Evolutionary conservation across 1,140 invertebrate genomes (phyloP), one percentile per base, ranked within the genome.

Genomic region (Lepidurus couesii): DNA sequence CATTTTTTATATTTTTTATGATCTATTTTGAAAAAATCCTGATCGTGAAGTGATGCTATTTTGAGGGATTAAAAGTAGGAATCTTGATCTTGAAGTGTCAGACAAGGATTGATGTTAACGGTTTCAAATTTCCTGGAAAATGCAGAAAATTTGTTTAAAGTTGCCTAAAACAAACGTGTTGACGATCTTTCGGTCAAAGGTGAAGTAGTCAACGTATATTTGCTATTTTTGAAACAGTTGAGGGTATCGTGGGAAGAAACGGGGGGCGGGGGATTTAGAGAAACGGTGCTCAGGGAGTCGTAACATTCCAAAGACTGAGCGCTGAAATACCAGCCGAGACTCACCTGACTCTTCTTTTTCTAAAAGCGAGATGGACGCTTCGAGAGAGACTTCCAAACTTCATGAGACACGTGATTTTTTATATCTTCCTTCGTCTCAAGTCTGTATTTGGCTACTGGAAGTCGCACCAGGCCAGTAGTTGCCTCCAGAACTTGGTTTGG

Each of bases 281-380:
- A 34, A 34, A 34, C 34, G 34, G 3, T 34, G 34, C 34, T 34
- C 34, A 65, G 53, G 13, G 7, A 65, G 53, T 65, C 53, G 53
- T 65, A 65, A 65, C 53, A 65, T 65, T 65, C 53, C 53, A 21
- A 21, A 65, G 21, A 65, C 53, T 7, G 13, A 21, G 53, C 16
- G 53, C 53, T 65, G 53, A 65, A 65, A 65, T 65, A 7, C 53
- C 16, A 65, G 53, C 53, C 9, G 16, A 65, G 53, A 65, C 53
- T 65, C 53, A 65, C 53, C 53, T 65, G 53, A 65, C 53, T 13
- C 53, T 65, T 65, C 53, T 65, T 65, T 65, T 65, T 65, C 21
- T 7, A 16, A 21, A n/a, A n/a, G n/a, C 13, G 16, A 13, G 16
- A 11, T 65, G 53, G 16, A 65, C 53, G 16, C 21, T 65, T 21